phyloP scores from a whole-genome alignment of 2,113 vertebrate species.

The Hirundichthys speculiger region DNA sequence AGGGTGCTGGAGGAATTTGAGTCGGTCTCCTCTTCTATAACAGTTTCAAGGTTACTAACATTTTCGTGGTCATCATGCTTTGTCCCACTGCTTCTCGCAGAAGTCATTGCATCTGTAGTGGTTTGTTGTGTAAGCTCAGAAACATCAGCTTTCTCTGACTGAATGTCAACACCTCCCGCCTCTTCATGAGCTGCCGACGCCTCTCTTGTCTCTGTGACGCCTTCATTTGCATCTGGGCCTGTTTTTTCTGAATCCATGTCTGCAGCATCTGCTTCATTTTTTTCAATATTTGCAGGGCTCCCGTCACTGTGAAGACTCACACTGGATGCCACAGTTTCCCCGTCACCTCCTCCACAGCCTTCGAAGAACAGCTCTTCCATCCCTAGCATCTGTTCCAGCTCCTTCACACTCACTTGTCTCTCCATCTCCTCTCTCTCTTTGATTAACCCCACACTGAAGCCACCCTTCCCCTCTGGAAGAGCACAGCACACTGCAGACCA shows the following conservation, averaged over 20 bases:
- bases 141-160: slow-evolving; percentile 13
- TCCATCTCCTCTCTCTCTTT: slow-evolving; percentile 43
- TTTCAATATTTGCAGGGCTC: slow-evolving; percentile 6
- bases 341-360: slow-evolving; percentile 60
- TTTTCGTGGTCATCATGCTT: slow-evolving; percentile 12
- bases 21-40: slow-evolving; percentile 44
- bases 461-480: slow-evolving; percentile 46
- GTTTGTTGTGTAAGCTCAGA: slow-evolving; percentile 4
- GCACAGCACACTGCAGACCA: slow-evolving; percentile 80
- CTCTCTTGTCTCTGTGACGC: neutral
- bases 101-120: slow-evolving; percentile 12
- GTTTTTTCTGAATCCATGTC: slow-evolving; percentile 14
- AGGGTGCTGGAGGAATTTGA: slow-evolving; percentile 58
- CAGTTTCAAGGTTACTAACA: neutral
- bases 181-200: neutral
- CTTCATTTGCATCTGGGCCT: slow-evolving; percentile 4
- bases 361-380: slow-evolving; percentile 71
- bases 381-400: slow-evolving; percentile 72
- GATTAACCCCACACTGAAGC: slow-evolving; percentile 72
- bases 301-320: slow-evolving; percentile 18
- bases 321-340: slow-evolving; percentile 15
- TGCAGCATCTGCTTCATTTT: slow-evolving; percentile 14
- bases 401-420: slow-evolving; percentile 67
- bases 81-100: neutral
- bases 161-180: neutral